These are phyloP conservation scores for Sipha flava DNA, from an alignment of 1,140 invertebrate genomes.

Conservation along the genomic window DNA sequence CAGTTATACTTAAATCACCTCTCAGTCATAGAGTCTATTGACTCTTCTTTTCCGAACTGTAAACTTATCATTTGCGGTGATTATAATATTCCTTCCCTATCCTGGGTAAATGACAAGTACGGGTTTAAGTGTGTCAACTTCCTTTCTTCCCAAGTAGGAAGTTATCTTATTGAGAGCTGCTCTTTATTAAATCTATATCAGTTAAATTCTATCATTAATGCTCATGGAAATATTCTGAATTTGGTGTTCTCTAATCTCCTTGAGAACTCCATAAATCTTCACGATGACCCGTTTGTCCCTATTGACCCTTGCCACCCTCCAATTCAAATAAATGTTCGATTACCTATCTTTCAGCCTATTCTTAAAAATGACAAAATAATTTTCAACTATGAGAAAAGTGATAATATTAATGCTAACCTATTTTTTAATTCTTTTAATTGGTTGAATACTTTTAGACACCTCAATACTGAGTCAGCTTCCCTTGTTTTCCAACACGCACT, in stretches of 20 bases:
- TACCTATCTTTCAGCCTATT: neutral
- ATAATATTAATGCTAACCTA: neutral
- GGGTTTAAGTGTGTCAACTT: neutral
- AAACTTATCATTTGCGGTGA: neutral
- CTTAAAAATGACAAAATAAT: neutral
- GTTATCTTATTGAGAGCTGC: no score
- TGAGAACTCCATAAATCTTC: neutral
- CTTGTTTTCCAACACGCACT: neutral
- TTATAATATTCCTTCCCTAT: neutral
- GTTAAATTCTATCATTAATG: neutral
- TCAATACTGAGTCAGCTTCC: neutral
- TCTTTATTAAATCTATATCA: neutral
- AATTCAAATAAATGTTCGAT: neutral
- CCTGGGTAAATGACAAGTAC: neutral
- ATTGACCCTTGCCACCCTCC: neutral
- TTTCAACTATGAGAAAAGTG: neutral
- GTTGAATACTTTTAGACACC: neutral
- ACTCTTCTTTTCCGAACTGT: neutral
- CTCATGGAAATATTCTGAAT: neutral
- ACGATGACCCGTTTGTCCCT: neutral
- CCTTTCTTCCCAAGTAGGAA: neutral
- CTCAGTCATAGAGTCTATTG: neutral
- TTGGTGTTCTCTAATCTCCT: neutral
- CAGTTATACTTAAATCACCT: neutral
- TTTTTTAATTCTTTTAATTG: neutral